Percentiles rank a stretch among this genome's conserved stretches.
Conservation (phyloP, 2,797 vertebrate genomes). For the Myotis myotis region DNA sequence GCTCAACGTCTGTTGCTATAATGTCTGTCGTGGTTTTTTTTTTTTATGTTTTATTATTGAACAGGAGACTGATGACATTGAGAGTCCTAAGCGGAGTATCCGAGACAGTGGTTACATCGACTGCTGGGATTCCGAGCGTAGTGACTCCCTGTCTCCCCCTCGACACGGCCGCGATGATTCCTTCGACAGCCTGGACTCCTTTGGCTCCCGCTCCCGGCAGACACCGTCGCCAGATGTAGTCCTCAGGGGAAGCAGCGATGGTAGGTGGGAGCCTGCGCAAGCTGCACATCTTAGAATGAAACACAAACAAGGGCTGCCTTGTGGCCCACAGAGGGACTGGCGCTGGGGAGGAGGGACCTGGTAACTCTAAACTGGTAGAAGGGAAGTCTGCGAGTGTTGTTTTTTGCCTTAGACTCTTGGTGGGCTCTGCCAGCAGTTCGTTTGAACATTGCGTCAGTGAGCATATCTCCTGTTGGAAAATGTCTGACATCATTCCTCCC, state of each 20-base stretch:
- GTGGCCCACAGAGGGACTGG: not conserved
- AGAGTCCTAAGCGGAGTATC: conserved; percentile 94
- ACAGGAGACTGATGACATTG: conserved; percentile 93
- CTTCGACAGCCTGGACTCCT: conserved; percentile 99
- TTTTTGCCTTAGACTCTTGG: conserved; percentile 55
- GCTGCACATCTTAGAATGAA: not conserved
- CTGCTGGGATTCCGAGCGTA: conserved; percentile 98
- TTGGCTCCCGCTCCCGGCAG: conserved; percentile 95
- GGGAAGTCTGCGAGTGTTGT: conserved; percentile 33
- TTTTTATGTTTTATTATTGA: conserved; percentile 32
- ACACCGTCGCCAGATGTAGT: conserved; percentile 97
- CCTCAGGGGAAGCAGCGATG: conserved; percentile 94
- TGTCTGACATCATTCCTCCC: conserved; percentile 74
- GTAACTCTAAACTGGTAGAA: not conserved
- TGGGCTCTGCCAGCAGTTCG: conserved; percentile 61
- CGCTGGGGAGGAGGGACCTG: not conserved
- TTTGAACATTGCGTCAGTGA: conserved; percentile 65
- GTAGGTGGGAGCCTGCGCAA: conserved; percentile 81
- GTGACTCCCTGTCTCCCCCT: conserved; percentile 95
- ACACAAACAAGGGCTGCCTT: not conserved
- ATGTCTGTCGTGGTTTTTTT: conserved; percentile 3
- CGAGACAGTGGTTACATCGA: conserved; percentile 98
- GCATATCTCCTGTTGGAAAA: conserved; percentile 23
- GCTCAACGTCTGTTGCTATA: not conserved
- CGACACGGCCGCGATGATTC: conserved; percentile 96